These are phyloP conservation scores for Machaerirhynchus nigripectus DNA, from an alignment of 2,113 vertebrate species.

Conservation along the genomic window DNA sequence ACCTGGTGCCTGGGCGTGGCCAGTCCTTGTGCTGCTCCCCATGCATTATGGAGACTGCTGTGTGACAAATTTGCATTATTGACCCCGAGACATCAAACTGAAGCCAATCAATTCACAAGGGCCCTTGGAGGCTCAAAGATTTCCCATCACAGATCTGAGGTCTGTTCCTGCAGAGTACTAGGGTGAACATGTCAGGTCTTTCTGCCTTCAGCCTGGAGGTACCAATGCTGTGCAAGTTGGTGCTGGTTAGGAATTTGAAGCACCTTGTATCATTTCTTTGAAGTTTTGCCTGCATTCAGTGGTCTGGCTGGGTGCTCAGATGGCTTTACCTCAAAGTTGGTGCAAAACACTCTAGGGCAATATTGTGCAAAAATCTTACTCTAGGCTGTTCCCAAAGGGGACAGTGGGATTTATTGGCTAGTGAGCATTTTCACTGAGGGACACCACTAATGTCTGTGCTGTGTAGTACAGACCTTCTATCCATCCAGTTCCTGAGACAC, in stretches of 20 bases:
- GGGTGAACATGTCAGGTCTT: background rate
- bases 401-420: background rate
- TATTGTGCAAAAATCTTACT: background rate
- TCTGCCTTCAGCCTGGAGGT: background rate
- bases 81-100: background rate
- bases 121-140: background rate
- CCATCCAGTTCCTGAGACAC: background rate
- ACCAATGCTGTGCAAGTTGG: background rate
- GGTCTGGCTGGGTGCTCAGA: background rate
- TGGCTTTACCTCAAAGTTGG: background rate
- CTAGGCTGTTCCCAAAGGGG: background rate
- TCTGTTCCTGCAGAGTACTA: background rate
- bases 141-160: background rate
- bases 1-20: background rate
- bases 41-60: background rate
- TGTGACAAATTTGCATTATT: rapidly evolving
- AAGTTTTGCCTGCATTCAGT: background rate
- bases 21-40: background rate
- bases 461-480: background rate
- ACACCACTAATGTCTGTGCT: background rate
- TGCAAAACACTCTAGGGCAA: background rate
- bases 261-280: background rate
- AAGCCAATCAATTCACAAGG: background rate
- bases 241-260: background rate
- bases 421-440: background rate